phyloP scores from a whole-genome alignment of 2,797 vertebrate species.

The Enteromius argenteus region DNA sequence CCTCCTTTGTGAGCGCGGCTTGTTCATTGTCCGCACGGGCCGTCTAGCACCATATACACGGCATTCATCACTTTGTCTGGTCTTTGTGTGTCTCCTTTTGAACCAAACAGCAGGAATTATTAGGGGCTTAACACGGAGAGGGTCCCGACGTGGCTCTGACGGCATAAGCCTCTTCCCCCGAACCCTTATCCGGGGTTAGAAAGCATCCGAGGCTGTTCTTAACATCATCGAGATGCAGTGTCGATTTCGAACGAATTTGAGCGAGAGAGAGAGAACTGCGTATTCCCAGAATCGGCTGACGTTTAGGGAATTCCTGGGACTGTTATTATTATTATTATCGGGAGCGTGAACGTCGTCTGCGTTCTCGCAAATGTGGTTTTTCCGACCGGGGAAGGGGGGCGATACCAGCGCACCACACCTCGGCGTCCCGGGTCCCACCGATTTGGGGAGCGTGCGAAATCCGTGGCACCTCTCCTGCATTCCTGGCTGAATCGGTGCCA shows the following conservation, averaged over 20 bases:
- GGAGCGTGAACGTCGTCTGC: not conserved
- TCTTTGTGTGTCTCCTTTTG: constrained; percentile 71
- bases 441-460: constrained; percentile 83
- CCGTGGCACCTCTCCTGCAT: constrained; percentile 78
- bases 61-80: constrained; percentile 76
- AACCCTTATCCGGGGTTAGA: constrained; percentile 56
- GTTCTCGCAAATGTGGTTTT: not conserved
- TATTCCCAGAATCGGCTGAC: constrained; percentile 1
- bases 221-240: constrained; percentile 47
- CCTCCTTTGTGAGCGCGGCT: constrained; percentile 49
- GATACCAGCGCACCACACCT: constrained; percentile 65
- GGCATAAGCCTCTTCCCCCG: constrained; percentile 76
- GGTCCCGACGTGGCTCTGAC: constrained; percentile 74
- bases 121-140: constrained; percentile 76
- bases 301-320: constrained; percentile 41
- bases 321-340: constrained; percentile 35
- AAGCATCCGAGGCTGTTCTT: not conserved
- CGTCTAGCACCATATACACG: constrained; percentile 59
- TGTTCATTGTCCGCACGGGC: constrained; percentile 46
- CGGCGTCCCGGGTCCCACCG: constrained; percentile 72
- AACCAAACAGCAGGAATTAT: constrained; percentile 77
- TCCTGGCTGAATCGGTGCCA: constrained; percentile 82
- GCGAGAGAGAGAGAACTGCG: not conserved
- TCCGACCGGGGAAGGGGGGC: constrained; percentile 13
- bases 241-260: not conserved